A percentile compares a stretch with the other conserved stretches of the same genome.
Evolutionary conservation across 92 coral and sea anemone genomes (phyloP).

Genomic region (Hydrozoanthus gracilis): DNA sequence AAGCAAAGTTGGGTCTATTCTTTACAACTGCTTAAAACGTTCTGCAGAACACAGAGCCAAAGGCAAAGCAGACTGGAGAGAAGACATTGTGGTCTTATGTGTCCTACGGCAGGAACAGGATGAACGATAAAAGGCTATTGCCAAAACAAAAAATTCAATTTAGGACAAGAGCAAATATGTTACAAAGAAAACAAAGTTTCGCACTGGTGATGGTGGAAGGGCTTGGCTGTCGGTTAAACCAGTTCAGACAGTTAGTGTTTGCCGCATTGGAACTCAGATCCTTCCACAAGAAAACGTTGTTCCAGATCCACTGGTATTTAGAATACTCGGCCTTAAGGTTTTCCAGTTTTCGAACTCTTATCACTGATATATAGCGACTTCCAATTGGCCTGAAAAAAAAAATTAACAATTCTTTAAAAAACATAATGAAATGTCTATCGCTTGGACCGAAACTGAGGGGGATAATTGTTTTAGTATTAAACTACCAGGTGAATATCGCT

Average conservation of each 20-base stretch:
- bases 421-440: not conserved
- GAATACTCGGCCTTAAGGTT: slow-evolving; percentile 19
- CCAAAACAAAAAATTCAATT: no score
- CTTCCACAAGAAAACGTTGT: slow-evolving; percentile 65
- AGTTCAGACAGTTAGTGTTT: slow-evolving; percentile 42
- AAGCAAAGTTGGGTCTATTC: no score
- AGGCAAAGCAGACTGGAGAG: no score
- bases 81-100: no score
- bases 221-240: slow-evolving; percentile 48
- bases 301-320: slow-evolving; percentile 70
- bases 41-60: no score
- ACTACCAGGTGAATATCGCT: not conserved
- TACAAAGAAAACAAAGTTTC: not conserved
- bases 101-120: no score
- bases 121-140: no score
- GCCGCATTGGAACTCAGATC: slow-evolving; percentile 25
- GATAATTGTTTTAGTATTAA: no score
- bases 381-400: slow-evolving; percentile 15
- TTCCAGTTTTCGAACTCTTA: slow-evolving; percentile 46
- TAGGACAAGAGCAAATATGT: not conserved
- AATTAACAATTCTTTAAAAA: not conserved
- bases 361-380: slow-evolving; percentile 51
- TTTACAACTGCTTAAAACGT: no score
- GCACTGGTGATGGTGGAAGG: slow-evolving; percentile 52
- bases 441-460: not conserved